Percentiles rank a stretch among this genome's conserved stretches.
Evolutionary conservation across 1,140 invertebrate species (phyloP).

Genomic region (Himalopsyche phryganea): DNA sequence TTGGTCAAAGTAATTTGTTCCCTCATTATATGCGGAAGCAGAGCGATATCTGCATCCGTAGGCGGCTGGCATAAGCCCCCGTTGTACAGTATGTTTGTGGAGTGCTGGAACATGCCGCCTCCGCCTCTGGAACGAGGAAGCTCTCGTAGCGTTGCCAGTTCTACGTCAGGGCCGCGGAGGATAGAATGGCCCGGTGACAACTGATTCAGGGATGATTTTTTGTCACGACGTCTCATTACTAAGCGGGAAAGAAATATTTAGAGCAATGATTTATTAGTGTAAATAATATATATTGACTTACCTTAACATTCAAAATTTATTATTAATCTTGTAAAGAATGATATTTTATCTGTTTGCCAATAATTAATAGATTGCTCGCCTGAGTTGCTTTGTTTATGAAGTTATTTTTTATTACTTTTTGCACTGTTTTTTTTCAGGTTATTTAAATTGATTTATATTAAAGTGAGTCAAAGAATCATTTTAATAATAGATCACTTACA

Average conservation of each 20-base stretch:
- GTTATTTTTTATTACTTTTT: too few relatives aligned
- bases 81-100: conserved; percentile 74
- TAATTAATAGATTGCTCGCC: too few relatives aligned
- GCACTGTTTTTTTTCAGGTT: too few relatives aligned
- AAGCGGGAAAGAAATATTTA: conserved; percentile 31
- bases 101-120: conserved; percentile 67
- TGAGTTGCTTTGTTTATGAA: too few relatives aligned
- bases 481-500: too few relatives aligned
- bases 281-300: not conserved
- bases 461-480: too few relatives aligned
- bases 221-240: conserved; percentile 53
- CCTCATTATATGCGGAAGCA: conserved; percentile 78
- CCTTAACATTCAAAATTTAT: too few relatives aligned
- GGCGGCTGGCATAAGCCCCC: conserved; percentile 38
- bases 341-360: too few relatives aligned
- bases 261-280: not conserved
- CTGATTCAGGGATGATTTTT: conserved; percentile 53
- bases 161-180: conserved; percentile 67
- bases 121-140: conserved; percentile 58
- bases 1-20: conserved; percentile 79
- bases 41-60: conserved; percentile 63
- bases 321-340: too few relatives aligned
- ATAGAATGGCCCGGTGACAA: conserved; percentile 36
- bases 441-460: too few relatives aligned
- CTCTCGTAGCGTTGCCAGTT: conserved; percentile 84